Conservation (phyloP, 2,888 invertebrate species). For the Drosophila infuscata region DNA sequence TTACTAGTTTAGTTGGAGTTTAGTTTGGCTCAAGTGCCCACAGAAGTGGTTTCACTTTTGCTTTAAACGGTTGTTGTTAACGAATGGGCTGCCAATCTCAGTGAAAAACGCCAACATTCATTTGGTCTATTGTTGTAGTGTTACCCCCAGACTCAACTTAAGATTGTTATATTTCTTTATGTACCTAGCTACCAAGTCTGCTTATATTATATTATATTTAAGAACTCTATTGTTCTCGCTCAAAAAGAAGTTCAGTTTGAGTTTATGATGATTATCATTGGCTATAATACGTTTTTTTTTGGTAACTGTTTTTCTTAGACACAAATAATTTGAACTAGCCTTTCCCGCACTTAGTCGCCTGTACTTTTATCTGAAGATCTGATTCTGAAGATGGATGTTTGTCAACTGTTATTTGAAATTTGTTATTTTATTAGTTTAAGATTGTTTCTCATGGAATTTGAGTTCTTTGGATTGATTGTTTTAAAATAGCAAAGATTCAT, state of each 20-base stretch:
- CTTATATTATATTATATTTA: neutral
- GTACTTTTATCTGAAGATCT: neutral
- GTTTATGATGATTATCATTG: neutral
- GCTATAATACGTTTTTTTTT: neutral
- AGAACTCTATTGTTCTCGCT: slow-evolving; percentile 4
- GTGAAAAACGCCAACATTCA: neutral
- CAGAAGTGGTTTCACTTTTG: slow-evolving; percentile 51
- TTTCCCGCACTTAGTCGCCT: neutral
- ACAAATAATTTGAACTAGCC: neutral
- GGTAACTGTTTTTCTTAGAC: neutral
- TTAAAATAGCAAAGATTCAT: neutral
- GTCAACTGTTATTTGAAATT: neutral
- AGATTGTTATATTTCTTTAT: neutral
- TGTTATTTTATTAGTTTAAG: neutral
- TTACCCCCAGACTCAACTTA: neutral
- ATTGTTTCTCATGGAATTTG: neutral
- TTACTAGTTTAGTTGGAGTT: slow-evolving; percentile 23
- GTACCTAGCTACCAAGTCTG: neutral
- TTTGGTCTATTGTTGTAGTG: neutral
- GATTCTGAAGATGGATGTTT: neutral
- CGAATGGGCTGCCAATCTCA: neutral
- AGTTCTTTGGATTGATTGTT: neutral
- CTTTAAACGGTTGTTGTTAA: slow-evolving; percentile 4
- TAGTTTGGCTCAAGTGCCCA: slow-evolving; percentile 14
- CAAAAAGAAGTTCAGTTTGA: neutral